These are phyloP conservation scores for Dromas ardeola DNA, from an alignment of 2,113 vertebrate genomes.

Conservation along the genomic window DNA sequence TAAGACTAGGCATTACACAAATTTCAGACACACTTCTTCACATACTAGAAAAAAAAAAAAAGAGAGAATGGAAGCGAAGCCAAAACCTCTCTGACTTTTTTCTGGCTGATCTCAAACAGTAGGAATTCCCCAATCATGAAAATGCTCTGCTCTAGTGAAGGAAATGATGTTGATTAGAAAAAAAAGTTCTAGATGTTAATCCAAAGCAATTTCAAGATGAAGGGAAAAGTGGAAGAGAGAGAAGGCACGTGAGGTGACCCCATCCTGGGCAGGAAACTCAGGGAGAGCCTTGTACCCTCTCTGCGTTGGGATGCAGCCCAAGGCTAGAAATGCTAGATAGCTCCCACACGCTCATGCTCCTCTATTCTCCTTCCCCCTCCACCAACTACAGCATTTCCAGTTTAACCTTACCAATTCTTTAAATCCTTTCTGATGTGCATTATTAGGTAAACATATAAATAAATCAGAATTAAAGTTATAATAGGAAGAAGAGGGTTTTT, in stretches of 20 bases:
- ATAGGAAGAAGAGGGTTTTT: background rate
- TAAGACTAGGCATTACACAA: background rate
- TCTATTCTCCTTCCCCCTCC: background rate
- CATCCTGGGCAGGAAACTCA: background rate
- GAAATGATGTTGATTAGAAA: constrained; percentile 43
- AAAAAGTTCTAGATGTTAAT: constrained; percentile 63
- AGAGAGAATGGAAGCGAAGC: background rate
- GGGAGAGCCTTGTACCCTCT: background rate
- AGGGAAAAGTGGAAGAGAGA: constrained; percentile 2
- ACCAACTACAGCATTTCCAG: background rate
- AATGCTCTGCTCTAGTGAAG: constrained; percentile 23
- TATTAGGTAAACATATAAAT: background rate
- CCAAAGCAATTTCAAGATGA: background rate
- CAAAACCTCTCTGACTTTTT: constrained; percentile 39
- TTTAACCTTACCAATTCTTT: constrained; percentile 1
- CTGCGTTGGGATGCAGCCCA: background rate
- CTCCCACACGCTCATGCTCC: background rate
- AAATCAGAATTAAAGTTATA: background rate
- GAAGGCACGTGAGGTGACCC: constrained; percentile 12
- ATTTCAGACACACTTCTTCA: constrained; percentile 45
- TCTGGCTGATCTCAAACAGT: constrained; percentile 42
- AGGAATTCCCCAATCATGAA: constrained; percentile 61
- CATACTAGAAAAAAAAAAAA: background rate
- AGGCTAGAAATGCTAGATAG: background rate
- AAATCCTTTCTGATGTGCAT: background rate